phyloP scores from a whole-genome alignment of 2,113 vertebrate genomes.

The Chloebia gouldiae region DNA sequence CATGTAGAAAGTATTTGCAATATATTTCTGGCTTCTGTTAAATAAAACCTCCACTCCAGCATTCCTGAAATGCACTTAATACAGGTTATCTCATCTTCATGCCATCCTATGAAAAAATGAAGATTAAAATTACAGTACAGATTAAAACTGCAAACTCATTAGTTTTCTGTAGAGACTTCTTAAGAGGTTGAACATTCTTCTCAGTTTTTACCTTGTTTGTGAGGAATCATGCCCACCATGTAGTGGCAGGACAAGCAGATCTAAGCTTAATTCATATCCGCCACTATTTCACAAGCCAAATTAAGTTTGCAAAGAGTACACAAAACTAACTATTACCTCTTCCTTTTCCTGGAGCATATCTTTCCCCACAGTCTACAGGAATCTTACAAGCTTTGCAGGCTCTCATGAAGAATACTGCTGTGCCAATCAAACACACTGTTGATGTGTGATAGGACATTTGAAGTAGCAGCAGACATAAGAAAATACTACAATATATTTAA shows the following conservation, averaged over 20 bases:
- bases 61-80: background rate
- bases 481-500: background rate
- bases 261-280: background rate
- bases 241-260: background rate
- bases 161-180: background rate
- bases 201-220: background rate
- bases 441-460: constrained; percentile 33
- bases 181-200: background rate
- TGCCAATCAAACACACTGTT: constrained; percentile 23
- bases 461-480: background rate
- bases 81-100: background rate
- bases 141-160: background rate
- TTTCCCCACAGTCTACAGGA: constrained; percentile 35
- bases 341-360: constrained; percentile 35
- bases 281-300: background rate
- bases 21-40: background rate
- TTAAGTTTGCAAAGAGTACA: background rate
- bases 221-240: background rate
- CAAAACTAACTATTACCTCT: constrained; percentile 44
- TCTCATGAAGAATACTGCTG: constrained; percentile 34
- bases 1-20: background rate
- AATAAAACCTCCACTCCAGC: background rate
- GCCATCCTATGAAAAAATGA: background rate
- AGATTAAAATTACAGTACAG: background rate
- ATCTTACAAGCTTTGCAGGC: constrained; percentile 38